phyloP scores from a whole-genome alignment of 2,797 vertebrate species.

The Cossypha polioptera region DNA sequence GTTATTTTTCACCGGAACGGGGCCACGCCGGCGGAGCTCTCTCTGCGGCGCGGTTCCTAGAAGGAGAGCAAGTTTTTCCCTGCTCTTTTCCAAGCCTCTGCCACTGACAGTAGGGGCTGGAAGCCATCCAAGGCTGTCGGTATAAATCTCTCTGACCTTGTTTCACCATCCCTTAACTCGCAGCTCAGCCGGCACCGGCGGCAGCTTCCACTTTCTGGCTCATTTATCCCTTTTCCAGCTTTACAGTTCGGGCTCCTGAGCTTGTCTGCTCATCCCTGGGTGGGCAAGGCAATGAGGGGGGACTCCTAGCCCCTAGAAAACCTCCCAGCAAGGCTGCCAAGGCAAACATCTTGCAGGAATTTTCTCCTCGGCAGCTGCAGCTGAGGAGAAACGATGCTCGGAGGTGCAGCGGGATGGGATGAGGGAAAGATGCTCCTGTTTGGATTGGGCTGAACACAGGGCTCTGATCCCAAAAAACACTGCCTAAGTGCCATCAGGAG shows the following conservation, averaged over 20 bases:
- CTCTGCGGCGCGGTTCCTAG: not conserved
- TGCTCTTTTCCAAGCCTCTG: not conserved
- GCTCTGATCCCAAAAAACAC: not conserved
- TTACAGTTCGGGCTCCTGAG: not conserved
- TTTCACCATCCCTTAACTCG: constrained; percentile 23
- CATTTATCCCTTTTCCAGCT: not conserved
- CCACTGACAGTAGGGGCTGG: constrained; percentile 10
- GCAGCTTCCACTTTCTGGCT: not conserved
- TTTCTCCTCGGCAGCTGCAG: not conserved
- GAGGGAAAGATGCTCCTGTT: not conserved
- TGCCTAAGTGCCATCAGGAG: not conserved
- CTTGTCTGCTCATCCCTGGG: not conserved
- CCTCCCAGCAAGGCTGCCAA: not conserved
- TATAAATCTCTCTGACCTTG: constrained; percentile 47
- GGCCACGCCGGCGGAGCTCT: not conserved
- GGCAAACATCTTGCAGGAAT: not conserved
- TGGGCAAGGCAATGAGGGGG: not conserved
- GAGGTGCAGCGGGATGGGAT: rapidly evolving
- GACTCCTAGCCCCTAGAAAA: not conserved
- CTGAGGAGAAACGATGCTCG: rapidly evolving
- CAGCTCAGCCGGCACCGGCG: not conserved
- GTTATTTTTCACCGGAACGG: rapidly evolving
- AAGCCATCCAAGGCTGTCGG: not conserved
- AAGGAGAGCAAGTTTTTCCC: constrained; percentile 52
- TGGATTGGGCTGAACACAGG: not conserved